These are phyloP conservation scores for Argentina silus DNA, from an alignment of 2,797 vertebrate genomes.

Conservation along the genomic window DNA sequence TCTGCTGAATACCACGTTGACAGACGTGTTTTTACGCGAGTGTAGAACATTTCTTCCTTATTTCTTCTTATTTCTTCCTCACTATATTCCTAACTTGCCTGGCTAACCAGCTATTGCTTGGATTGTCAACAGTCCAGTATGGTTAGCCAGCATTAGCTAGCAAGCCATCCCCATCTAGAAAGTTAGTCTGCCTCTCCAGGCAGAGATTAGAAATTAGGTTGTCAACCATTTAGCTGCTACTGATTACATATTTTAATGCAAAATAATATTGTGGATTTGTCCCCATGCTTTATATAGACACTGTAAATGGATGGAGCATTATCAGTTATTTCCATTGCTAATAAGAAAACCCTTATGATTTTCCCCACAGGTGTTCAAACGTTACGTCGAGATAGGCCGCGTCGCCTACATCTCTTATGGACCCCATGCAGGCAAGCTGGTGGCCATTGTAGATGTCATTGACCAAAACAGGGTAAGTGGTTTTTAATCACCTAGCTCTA, in stretches of 20 bases:
- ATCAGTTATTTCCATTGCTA: not conserved
- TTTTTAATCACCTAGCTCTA: no score
- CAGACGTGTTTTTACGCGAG: not conserved
- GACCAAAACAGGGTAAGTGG: constrained; percentile 94
- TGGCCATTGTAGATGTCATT: constrained; percentile 96
- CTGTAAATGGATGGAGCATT: accelerated
- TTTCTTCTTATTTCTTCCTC: no score
- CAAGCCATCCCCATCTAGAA: no score
- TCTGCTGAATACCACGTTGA: not conserved
- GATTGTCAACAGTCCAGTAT: no score
- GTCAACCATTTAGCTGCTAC: not conserved
- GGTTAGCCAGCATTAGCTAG: no score
- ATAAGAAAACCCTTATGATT: not conserved
- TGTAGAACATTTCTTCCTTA: not conserved
- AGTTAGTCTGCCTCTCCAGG: not conserved
- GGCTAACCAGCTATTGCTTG: no score
- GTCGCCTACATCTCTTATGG: constrained; percentile 94
- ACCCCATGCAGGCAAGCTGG: constrained; percentile 92
- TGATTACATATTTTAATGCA: not conserved
- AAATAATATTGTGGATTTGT: no score
- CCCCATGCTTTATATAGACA: no score
- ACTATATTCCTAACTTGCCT: no score
- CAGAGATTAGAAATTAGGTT: not conserved
- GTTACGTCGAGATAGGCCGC: constrained; percentile 95
- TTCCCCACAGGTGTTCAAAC: constrained; percentile 91